phyloP scores from a whole-genome alignment of 2,797 vertebrate genomes.

The Leptoclinus maculatus region DNA sequence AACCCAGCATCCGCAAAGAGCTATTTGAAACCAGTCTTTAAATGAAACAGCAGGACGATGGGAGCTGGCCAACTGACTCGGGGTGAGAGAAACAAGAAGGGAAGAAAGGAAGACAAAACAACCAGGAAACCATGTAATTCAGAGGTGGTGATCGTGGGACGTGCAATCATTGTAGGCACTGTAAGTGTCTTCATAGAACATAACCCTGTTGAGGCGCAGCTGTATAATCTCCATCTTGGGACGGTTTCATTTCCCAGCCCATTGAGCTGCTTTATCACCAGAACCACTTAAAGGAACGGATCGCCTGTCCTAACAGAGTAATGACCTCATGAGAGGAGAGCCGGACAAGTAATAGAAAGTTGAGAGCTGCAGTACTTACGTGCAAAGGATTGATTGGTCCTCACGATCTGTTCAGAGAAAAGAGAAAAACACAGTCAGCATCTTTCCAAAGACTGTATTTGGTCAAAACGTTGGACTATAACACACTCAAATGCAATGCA shows the following conservation, averaged over 20 bases:
- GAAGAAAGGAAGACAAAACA: slow-evolving; percentile 18
- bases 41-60: slow-evolving; percentile 61
- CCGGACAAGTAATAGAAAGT: not conserved
- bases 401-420: slow-evolving; percentile 79
- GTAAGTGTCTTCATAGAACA: not conserved
- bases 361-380: slow-evolving; percentile 74
- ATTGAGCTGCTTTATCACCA: slow-evolving; percentile 29
- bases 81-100: slow-evolving; percentile 37
- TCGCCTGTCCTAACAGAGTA: slow-evolving; percentile 3
- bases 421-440: slow-evolving; percentile 50
- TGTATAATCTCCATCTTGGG: slow-evolving; percentile 13
- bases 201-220: slow-evolving; percentile 14
- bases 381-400: slow-evolving; percentile 87
- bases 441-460: slow-evolving; percentile 11
- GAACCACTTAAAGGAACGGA: slow-evolving; percentile 31
- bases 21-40: slow-evolving; percentile 67
- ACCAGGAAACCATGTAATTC: not conserved
- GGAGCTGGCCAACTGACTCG: slow-evolving; percentile 41
- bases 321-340: slow-evolving; percentile 6
- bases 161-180: not conserved
- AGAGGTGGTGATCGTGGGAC: slow-evolving; percentile 7
- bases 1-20: slow-evolving; percentile 54
- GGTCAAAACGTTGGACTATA: not conserved
- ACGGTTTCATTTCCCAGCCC: slow-evolving; percentile 55
- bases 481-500: not conserved